Conservation (phyloP, 1,140 invertebrate genomes). For the Schlechtendalia chinensis region DNA sequence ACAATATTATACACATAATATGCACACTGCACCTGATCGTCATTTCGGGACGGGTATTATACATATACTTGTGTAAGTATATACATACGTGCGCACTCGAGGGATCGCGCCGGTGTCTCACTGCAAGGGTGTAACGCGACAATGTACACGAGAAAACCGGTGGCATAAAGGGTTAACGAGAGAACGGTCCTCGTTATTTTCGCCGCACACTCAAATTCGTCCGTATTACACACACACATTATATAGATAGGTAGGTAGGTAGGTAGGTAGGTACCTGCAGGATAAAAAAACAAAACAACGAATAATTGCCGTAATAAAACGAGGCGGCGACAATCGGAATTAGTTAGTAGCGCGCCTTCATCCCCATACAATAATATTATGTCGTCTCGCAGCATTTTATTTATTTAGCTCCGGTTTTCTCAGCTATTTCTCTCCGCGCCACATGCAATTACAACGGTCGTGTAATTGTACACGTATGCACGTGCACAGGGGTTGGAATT, state of each 20-base stretch:
- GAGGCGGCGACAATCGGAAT: conserved; percentile 38
- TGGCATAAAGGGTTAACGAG: conserved; percentile 48
- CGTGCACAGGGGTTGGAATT: not conserved
- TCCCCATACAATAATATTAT: too few species aligned
- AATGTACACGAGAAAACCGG: conserved; percentile 23
- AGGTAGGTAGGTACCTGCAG: not conserved
- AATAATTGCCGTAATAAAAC: conserved; percentile 45
- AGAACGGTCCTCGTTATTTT: conserved; percentile 3
- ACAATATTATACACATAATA: not conserved
- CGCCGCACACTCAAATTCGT: not conserved
- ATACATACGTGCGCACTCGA: too few species aligned
- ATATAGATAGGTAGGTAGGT: too few species aligned
- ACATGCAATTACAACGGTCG: conserved; percentile 40
- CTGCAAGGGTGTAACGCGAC: too few species aligned
- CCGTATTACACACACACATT: not conserved
- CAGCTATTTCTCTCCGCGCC: not conserved
- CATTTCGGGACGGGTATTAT: not conserved
- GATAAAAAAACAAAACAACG: not conserved
- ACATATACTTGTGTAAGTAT: not conserved
- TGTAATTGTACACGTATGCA: not conserved
- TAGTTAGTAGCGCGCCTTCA: not conserved
- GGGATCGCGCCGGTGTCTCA: too few species aligned
- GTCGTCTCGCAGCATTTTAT: too few species aligned
- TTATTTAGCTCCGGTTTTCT: not conserved
- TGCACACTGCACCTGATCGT: too few species aligned